Evolutionary conservation across 2,113 vertebrate species (phyloP), one percentile per base, ranked within the genome.

Genomic region (Struthidea cinerea): DNA sequence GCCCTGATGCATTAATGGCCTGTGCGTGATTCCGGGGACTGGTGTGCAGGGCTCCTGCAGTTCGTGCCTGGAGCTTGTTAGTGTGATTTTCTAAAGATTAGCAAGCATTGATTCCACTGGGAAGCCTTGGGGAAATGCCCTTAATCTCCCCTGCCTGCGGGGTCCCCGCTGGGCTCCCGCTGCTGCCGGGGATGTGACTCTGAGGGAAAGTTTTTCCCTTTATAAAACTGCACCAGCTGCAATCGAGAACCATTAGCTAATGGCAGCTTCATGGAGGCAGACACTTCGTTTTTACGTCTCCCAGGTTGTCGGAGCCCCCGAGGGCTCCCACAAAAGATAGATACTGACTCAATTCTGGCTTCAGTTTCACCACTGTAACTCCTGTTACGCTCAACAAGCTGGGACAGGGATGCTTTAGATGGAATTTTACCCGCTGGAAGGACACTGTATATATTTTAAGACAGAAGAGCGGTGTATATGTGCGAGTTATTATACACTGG

Each of bases 21-120:
- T 97, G 90, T 96, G 93, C 73, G 33, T 94, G 95, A 94, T 95
- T 97, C 53, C 89, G 16, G 69, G 86, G 87, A 7, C 70, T 11
- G 53, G 60, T n/a, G 65, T 4, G 24, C 87, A 6, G 74, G 82
- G 63, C 89, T 82, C 95, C 93, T 27, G 92, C 94, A 6, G 94
- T 26, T 75, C 50, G 6, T 41, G 74, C 77, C 96, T 83, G 60
- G 47, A 94, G 63, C 94, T 95, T 60, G 53, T 94, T 94, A 96
- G 91, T 49, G 90, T 69, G 53, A 97, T 97, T 97, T 97, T 93
- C 95, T 95, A 52, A 42, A 85, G 95, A 89, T 85, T 93, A 87
- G 65, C 80, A 79, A 67, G 90, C 56, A 19, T 55, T 86, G 95
- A 91, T 95, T 96, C 95, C 94, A 84, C 89, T 41, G 85, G 89